Evolutionary conservation across 1,140 invertebrate species (phyloP).

Genomic region (Plectrocnemia conspersa): DNA sequence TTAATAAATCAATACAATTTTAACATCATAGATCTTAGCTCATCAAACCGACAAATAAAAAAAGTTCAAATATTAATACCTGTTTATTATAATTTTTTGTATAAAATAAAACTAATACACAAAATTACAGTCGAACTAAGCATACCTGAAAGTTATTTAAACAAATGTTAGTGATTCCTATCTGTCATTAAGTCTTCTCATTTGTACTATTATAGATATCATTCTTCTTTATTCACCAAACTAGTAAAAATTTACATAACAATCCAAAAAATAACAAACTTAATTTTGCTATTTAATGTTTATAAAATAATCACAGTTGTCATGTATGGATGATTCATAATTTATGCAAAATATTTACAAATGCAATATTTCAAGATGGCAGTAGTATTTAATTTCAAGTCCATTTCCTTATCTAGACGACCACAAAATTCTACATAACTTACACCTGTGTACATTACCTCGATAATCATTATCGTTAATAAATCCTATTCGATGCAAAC

Average conservation of each 20-base stretch:
- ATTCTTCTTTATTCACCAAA: conserved; percentile 42
- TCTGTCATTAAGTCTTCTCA: conserved; percentile 53
- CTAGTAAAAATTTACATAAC: conserved; percentile 43
- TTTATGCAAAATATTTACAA: conserved; percentile 34
- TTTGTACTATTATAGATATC: conserved; percentile 57
- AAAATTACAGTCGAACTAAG: conserved; percentile 54
- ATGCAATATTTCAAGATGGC: conserved; percentile 31
- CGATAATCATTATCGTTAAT: conserved; percentile 15
- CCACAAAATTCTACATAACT: conserved; percentile 31
- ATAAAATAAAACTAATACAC: conserved; percentile 57
- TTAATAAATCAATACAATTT: too few species aligned
- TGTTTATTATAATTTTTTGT: conserved; percentile 42
- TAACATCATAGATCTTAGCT: too few species aligned
- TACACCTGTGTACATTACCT: conserved; percentile 28
- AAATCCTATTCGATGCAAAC: conserved; percentile 33
- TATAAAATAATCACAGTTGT: conserved; percentile 49
- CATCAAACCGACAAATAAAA: conserved; percentile 8
- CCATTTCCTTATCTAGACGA: conserved; percentile 31
- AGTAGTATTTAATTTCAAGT: conserved; percentile 32
- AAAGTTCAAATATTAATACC: conserved; percentile 30
- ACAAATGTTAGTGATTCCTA: conserved; percentile 35
- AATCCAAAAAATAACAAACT: conserved; percentile 30
- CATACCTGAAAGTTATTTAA: conserved; percentile 39
- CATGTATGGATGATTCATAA: conserved; percentile 34
- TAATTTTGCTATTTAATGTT: conserved; percentile 26